A percentile compares a stretch with the other conserved stretches of the same genome.
Conservation (phyloP, 2,888 invertebrate genomes). For the Tolmerus cingulatus region DNA sequence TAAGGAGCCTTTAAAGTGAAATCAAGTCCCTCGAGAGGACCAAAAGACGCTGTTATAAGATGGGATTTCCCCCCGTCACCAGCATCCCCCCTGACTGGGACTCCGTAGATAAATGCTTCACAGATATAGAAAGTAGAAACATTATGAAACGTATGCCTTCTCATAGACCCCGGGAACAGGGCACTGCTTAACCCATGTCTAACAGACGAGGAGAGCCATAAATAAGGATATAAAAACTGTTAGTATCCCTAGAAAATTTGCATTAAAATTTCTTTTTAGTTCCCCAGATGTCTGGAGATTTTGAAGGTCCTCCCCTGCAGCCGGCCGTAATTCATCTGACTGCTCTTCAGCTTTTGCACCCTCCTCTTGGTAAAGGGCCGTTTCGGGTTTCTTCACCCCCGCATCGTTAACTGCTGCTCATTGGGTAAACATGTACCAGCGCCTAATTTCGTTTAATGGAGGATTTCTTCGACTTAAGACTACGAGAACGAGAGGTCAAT, state of each 20-base stretch:
- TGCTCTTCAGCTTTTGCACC: background rate
- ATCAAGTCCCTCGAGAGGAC: background rate
- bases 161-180: background rate
- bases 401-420: background rate
- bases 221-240: slow-evolving; percentile 5
- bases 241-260: slow-evolving; percentile 2
- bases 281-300: background rate
- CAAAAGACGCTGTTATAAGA: background rate
- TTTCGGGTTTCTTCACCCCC: background rate
- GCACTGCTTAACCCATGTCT: background rate
- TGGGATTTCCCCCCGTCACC: background rate
- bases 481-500: background rate
- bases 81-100: background rate
- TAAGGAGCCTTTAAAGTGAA: background rate
- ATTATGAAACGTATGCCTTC: background rate
- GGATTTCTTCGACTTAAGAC: background rate
- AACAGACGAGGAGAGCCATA: background rate
- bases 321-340: background rate
- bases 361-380: background rate
- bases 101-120: background rate
- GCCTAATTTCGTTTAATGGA: background rate
- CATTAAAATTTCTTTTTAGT: slow-evolving; percentile 5
- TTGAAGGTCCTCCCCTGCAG: background rate
- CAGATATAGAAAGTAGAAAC: background rate
- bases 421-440: background rate